Conservation (phyloP, 2,888 invertebrate genomes). For the Callyntrura guangdongensis region DNA sequence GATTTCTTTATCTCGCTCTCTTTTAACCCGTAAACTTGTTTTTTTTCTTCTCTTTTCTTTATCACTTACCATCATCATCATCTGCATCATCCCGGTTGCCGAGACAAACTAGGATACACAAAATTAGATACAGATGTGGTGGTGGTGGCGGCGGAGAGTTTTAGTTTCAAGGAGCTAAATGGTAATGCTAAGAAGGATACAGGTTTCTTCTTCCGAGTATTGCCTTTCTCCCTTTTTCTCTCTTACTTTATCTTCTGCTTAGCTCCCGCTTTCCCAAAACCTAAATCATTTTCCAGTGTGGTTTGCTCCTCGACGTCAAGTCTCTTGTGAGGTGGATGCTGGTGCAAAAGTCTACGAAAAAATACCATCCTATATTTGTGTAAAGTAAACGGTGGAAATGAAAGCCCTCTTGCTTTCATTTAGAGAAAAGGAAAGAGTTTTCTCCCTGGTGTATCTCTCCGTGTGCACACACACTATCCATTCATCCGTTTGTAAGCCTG, state of each 20-base stretch:
- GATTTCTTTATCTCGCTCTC: slow-evolving; percentile 1
- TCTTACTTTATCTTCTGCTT: not conserved
- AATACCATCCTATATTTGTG: slow-evolving; percentile 14
- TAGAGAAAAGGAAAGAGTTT: not conserved
- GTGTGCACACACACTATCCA: not conserved
- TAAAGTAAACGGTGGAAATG: slow-evolving; percentile 27
- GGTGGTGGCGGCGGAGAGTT: not conserved
- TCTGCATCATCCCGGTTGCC: no score
- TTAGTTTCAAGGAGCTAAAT: not conserved
- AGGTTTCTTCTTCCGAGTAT: slow-evolving; percentile 4
- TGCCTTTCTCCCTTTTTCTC: slow-evolving; percentile 13
- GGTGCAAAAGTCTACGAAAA: not conserved
- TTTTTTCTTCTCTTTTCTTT: slow-evolving; percentile 12
- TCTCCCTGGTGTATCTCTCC: not conserved
- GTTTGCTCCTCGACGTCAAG: not conserved
- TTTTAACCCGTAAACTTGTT: slow-evolving; percentile 8
- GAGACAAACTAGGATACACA: not conserved
- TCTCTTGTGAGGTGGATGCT: not conserved
- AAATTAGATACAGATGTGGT: not conserved
- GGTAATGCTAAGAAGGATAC: not conserved
- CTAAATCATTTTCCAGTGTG: slow-evolving; percentile 69
- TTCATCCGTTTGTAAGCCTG: not conserved
- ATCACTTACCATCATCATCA: slow-evolving; percentile 17
- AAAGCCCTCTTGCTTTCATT: slow-evolving; percentile 14
- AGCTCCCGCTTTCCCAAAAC: slow-evolving; percentile 26